A percentile compares a stretch with the other conserved stretches of the same genome.
Evolutionary conservation across 2,113 vertebrate genomes (phyloP).

Genomic region (Periophthalmus modestus): DNA sequence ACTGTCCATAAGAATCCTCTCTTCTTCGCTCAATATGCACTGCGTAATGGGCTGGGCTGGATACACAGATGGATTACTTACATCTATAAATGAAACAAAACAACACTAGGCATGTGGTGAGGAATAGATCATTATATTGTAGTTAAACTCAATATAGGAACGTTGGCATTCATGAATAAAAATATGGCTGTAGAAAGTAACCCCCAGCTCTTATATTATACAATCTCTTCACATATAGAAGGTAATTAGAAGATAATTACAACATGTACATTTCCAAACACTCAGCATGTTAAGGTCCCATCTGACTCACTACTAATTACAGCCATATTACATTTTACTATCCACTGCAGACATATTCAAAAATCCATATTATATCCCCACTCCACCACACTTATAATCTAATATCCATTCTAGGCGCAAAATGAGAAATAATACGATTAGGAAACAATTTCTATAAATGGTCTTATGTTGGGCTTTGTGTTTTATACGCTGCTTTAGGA

Average conservation of each 20-base stretch:
- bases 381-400: constrained; percentile 56
- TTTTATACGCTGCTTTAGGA: constrained; percentile 68
- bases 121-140: no score
- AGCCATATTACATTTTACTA: background rate
- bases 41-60: no score
- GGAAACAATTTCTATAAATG: constrained; percentile 77
- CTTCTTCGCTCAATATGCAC: no score
- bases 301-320: background rate
- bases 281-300: constrained; percentile 10
- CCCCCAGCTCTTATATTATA: no score
- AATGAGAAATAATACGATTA: constrained; percentile 77
- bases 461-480: constrained; percentile 65
- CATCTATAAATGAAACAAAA: no score
- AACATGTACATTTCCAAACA: constrained; percentile 1
- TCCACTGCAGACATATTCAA: constrained; percentile 30
- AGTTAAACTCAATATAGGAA: no score
- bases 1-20: no score
- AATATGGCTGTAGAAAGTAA: background rate
- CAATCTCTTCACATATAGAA: background rate
- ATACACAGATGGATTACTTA: no score
- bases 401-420: constrained; percentile 69
- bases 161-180: background rate
- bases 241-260: constrained; percentile 7
- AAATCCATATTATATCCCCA: constrained; percentile 15
- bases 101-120: no score